Conservation (phyloP, 2,113 vertebrate species). For the Chroicocephalus ridibundus region DNA sequence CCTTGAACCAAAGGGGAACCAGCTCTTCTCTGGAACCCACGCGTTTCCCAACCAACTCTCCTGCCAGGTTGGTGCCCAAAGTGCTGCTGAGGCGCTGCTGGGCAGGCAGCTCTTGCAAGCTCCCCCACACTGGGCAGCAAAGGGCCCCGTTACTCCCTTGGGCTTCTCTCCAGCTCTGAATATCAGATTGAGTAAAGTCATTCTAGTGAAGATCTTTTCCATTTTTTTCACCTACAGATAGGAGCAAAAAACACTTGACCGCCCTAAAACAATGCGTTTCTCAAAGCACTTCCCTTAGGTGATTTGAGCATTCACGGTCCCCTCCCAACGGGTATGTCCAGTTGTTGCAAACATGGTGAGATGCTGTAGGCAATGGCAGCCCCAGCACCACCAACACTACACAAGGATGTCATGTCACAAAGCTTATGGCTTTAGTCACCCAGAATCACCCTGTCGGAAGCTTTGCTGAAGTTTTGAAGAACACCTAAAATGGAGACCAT, state of each 20-base stretch:
- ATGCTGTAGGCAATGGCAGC: background rate
- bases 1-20: background rate
- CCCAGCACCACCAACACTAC: background rate
- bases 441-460: background rate
- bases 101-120: background rate
- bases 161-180: background rate
- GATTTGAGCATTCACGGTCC: background rate
- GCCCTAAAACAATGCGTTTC: fast-evolving
- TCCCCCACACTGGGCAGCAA: background rate
- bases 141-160: background rate
- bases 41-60: fast-evolving
- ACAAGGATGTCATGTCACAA: background rate
- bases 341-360: background rate
- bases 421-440: background rate
- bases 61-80: background rate
- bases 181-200: background rate
- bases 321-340: background rate
- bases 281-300: background rate
- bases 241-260: background rate
- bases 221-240: background rate
- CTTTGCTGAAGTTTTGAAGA: background rate
- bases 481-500: background rate
- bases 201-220: background rate
- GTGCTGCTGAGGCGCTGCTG: background rate
- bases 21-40: background rate